Evolutionary conservation across 2,113 vertebrate genomes (phyloP).

Genomic region (Coryphaenoides rupestris): DNA sequence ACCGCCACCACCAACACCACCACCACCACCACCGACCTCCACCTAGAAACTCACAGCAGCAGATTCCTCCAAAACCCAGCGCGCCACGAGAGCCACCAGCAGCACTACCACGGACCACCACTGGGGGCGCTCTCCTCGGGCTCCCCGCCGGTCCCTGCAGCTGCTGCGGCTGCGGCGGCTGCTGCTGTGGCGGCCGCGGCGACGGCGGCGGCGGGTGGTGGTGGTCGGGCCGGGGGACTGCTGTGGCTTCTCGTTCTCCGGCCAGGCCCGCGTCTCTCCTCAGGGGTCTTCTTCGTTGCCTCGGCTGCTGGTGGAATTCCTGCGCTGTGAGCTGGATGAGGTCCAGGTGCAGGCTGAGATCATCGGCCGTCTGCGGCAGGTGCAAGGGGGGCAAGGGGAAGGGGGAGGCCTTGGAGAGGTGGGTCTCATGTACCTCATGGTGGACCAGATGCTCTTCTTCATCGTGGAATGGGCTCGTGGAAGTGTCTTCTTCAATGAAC

Average conservation of each 20-base stretch:
- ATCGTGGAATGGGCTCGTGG: constrained; percentile 92
- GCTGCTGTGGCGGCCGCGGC: too few relatives aligned
- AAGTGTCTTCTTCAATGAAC: constrained; percentile 89
- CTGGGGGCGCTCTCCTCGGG: too few relatives aligned
- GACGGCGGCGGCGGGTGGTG: too few relatives aligned
- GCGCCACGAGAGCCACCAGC: too few relatives aligned
- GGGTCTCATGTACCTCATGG: constrained; percentile 83
- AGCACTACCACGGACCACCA: too few relatives aligned
- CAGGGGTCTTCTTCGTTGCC: constrained; percentile 61
- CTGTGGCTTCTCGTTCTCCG: not conserved
- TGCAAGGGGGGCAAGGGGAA: not conserved
- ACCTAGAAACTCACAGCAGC: too few relatives aligned
- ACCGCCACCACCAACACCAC: too few relatives aligned
- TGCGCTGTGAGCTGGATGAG: constrained; percentile 85
- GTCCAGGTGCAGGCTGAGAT: constrained; percentile 80
- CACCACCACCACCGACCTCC: too few relatives aligned
- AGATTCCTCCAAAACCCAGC: too few relatives aligned
- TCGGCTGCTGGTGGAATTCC: constrained; percentile 80
- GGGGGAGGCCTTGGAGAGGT: constrained; percentile 70
- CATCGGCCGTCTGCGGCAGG: constrained; percentile 76
- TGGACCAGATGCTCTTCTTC: constrained; percentile 88
- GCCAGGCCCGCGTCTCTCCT: constrained; percentile 34
- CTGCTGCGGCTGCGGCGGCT: not conserved
- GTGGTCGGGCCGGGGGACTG: too few relatives aligned
- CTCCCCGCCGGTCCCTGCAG: constrained; percentile 54